Evolutionary conservation across 23 tunicate genomes (phyloP), one percentile per base, ranked within the genome.

Genomic region (Oikopleura vanhoeffeni): DNA sequence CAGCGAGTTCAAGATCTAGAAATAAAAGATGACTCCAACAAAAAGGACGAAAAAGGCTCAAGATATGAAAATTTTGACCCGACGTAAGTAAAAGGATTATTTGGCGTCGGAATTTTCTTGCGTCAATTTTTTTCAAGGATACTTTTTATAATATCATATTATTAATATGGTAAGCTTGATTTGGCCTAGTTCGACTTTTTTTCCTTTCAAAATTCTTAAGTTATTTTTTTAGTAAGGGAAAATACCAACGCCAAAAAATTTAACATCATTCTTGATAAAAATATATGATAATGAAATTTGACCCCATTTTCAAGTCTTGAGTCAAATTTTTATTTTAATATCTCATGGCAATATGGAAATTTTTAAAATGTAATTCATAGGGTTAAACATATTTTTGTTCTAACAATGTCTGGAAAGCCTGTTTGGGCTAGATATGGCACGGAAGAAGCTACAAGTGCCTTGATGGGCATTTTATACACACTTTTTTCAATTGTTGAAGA

Each of bases 371-470:
- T 49, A 8, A 49, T 49, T 71, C 32, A 2, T 38, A 71, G 79
- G 27, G 34, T 71, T 18, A 71, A 71, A 71, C 79, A 71, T 30
- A 38, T 71, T 28, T 30, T 71, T 18, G 79, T 71, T 30, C 32
- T 71, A 2, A 71, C 79, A 18, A 71, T 13, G 35, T 33, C 79
- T 4, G 79, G 79, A 33, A 71, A 71, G 35, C 79, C 79, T 18
- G 79, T 71, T 71, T 71, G 79, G 79, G 79, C 79, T 13, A 33
- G 79, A 71, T 30, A 71, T 71, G 79, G 79, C 79, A 38, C 3
- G 34, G 79, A 71, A 38, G 79, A 71, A 32, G 79, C 35, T 3
- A 71, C 79, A 33, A 13, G 34, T 18, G 79, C 79, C 3, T 32
- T 71, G 38, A 71, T 71, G 79, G 79, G 79, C 27, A 71, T 71